Evolutionary conservation across 2,888 invertebrate species (phyloP).

Genomic region (Caenorhabditis drosophilae): DNA sequence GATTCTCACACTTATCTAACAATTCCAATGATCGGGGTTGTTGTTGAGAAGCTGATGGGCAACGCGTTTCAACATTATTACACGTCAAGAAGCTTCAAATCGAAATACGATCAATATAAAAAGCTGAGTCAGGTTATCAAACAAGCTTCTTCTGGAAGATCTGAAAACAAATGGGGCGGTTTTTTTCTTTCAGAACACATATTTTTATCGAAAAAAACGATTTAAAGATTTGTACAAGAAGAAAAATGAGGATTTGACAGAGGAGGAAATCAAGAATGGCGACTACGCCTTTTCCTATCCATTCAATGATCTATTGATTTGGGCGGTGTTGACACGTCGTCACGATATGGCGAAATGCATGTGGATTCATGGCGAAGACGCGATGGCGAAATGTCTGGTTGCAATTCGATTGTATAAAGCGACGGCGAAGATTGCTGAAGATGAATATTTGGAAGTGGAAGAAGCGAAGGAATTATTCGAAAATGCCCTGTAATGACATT

Average conservation of each 20-base stretch:
- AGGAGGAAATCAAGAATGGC: slow-evolving; percentile 7
- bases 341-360: slow-evolving; percentile 93
- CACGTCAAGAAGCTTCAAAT: slow-evolving; percentile 84
- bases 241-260: slow-evolving; percentile 24
- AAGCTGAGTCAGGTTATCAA: slow-evolving; percentile 19
- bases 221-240: slow-evolving; percentile 28
- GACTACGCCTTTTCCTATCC: slow-evolving; percentile 74
- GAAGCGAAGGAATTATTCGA: slow-evolving; percentile 80
- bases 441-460: slow-evolving; percentile 96
- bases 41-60: slow-evolving; percentile 97
- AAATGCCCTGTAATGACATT: slow-evolving; percentile 58
- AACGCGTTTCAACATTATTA: slow-evolving; percentile 94
- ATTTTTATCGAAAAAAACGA: slow-evolving; percentile 24
- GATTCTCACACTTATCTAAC: slow-evolving; percentile 43
- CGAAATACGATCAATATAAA: slow-evolving; percentile 70
- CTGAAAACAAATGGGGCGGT: too few relatives aligned
- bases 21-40: slow-evolving; percentile 79
- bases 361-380: slow-evolving; percentile 82
- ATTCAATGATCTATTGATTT: slow-evolving; percentile 89
- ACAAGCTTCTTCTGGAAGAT: too few relatives aligned
- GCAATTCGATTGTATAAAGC: slow-evolving; percentile 83
- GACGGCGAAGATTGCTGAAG: slow-evolving; percentile 95
- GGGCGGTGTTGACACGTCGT: slow-evolving; percentile 95
- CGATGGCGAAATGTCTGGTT: slow-evolving; percentile 60
- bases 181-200: too few relatives aligned